Conservation (phyloP, 2,113 vertebrate genomes). For the Engystomops pustulosus region DNA sequence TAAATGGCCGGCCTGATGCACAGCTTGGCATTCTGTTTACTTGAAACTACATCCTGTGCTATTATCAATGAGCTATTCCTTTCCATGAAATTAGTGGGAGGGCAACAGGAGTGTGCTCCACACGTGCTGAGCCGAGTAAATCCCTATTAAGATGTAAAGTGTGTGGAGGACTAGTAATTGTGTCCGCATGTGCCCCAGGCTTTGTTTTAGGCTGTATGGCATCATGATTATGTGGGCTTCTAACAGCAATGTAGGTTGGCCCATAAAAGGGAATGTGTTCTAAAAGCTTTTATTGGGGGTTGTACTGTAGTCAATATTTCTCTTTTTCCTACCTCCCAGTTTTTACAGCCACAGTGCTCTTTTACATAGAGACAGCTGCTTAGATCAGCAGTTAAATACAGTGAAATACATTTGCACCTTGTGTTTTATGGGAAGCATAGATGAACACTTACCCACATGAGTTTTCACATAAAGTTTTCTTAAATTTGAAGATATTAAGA, state of each 20-base stretch:
- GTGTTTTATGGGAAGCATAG: neutral
- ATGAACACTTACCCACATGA: neutral
- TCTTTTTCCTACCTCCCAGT: conserved; percentile 7
- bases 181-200: conserved; percentile 52
- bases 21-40: conserved; percentile 41
- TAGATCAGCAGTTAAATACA: conserved; percentile 38
- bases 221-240: conserved; percentile 52
- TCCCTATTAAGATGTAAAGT: conserved; percentile 59
- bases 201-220: conserved; percentile 34
- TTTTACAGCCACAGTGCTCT: conserved; percentile 18
- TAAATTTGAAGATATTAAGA: too few species aligned
- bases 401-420: conserved; percentile 14
- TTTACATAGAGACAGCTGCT: conserved; percentile 51
- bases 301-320: conserved; percentile 41
- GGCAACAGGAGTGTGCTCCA: conserved; percentile 48
- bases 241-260: conserved; percentile 42
- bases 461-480: too few species aligned
- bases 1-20: conserved; percentile 47
- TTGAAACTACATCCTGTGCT: conserved; percentile 47
- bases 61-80: conserved; percentile 37
- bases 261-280: conserved; percentile 34
- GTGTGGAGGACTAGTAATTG: conserved; percentile 46
- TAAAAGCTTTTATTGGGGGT: conserved; percentile 46
- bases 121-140: conserved; percentile 53
- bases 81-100: conserved; percentile 37